Percentiles rank a stretch among this genome's conserved stretches.
phyloP scores from a whole-genome alignment of 2,797 vertebrate genomes.

The Zenarchopterus dispar region DNA sequence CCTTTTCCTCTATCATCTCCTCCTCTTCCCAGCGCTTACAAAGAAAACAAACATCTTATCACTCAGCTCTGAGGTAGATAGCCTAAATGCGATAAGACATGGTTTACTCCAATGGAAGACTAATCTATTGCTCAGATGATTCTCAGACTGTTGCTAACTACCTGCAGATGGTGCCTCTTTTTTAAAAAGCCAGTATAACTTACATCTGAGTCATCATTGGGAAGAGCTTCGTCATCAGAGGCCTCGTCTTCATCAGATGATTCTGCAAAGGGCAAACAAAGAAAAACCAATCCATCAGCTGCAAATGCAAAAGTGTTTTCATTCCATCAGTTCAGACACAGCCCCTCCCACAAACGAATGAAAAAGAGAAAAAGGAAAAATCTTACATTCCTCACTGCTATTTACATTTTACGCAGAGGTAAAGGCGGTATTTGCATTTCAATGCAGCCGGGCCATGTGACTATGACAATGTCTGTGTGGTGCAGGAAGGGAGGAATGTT shows the following conservation, averaged over 20 bases:
- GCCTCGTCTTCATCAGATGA: conserved; percentile 92
- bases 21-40: conserved; percentile 92
- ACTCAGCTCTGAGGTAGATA: background rate
- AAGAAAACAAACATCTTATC: background rate
- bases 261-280: conserved; percentile 77
- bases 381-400: conserved; percentile 12
- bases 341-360: background rate
- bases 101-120: no score
- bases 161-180: background rate
- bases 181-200: conserved; percentile 66
- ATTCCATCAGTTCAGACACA: conserved; percentile 14
- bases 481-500: conserved; percentile 4
- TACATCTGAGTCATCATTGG: conserved; percentile 91
- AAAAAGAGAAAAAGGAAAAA: background rate
- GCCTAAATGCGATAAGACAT: background rate
- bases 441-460: conserved; percentile 19
- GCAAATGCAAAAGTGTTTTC: background rate
- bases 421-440: conserved; percentile 50
- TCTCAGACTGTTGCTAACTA: background rate
- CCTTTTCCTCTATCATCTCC: conserved; percentile 62
- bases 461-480: conserved; percentile 15
- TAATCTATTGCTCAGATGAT: no score
- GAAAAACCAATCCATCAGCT: conserved; percentile 31
- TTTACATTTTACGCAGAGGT: conserved; percentile 19
- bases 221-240: conserved; percentile 90